These are phyloP conservation scores for Malurus elegans DNA, from an alignment of 2,113 vertebrate genomes.

Conservation along the genomic window DNA sequence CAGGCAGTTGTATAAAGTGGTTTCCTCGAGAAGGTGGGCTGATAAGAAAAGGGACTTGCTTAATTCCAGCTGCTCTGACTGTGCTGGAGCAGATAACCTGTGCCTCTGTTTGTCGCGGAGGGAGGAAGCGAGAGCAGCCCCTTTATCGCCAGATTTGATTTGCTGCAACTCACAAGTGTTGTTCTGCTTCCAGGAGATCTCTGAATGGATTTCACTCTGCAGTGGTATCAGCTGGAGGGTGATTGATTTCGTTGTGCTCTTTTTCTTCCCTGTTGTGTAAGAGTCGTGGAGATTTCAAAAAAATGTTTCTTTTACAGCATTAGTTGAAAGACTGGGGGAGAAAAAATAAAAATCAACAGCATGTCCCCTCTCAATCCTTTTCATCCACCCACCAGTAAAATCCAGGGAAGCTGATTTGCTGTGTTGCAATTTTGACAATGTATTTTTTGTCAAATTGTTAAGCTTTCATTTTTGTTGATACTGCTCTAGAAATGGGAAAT, in stretches of 20 bases:
- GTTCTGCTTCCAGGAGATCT: neutral
- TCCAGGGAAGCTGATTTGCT: neutral
- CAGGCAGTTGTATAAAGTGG: neutral
- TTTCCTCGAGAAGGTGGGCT: neutral
- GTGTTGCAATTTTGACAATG: neutral
- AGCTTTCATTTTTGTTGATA: neutral
- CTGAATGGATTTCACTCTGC: constrained; percentile 19
- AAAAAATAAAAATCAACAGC: neutral
- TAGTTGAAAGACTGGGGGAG: neutral
- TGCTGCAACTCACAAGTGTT: neutral
- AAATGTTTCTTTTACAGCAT: neutral
- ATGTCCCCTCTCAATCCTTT: neutral
- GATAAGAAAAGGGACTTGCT: constrained; percentile 13
- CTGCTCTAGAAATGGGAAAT: neutral
- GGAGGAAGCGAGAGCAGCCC: neutral
- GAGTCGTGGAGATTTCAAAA: neutral
- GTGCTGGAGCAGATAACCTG: neutral
- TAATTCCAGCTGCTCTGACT: neutral
- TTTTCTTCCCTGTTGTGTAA: neutral
- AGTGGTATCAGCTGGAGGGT: neutral
- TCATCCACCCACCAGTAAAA: neutral
- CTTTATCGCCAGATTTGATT: neutral
- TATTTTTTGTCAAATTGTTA: neutral
- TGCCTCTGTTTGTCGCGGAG: neutral
- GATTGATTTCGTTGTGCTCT: neutral